Percentiles rank a stretch among this genome's conserved stretches.
Conservation (phyloP, 2,888 invertebrate genomes). For the Stenichneumon culpator region DNA sequence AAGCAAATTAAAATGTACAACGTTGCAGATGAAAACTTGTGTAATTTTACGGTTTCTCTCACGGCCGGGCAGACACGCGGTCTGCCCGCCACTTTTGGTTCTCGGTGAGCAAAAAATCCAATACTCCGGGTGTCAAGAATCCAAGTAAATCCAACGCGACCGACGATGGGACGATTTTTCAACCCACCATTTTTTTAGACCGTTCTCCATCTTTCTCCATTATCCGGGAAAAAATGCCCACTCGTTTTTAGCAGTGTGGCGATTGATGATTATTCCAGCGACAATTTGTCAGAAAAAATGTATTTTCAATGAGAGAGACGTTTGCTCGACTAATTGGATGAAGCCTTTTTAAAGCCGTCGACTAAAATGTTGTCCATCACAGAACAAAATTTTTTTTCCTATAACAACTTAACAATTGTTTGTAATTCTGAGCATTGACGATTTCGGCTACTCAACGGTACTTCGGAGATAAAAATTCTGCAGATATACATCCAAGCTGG, state of each 20-base stretch:
- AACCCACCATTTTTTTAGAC: neutral
- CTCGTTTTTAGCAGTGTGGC: neutral
- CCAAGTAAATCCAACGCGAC: neutral
- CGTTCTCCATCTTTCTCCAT: neutral
- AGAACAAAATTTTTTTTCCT: neutral
- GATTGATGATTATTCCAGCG: neutral
- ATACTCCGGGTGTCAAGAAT: conserved; percentile 16
- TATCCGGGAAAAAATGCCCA: neutral
- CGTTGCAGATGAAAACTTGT: conserved; percentile 73
- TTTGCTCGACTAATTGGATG: neutral
- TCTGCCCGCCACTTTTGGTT: neutral
- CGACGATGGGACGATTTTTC: conserved; percentile 9
- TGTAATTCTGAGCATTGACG: neutral
- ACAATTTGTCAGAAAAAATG: neutral
- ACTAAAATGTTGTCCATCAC: no score
- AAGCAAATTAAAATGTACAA: conserved; percentile 76
- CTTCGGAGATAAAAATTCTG: neutral
- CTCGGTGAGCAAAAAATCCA: neutral
- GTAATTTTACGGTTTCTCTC: conserved; percentile 71
- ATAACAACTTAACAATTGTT: neutral
- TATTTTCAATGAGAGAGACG: neutral
- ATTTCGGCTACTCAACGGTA: neutral
- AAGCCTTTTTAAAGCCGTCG: no score
- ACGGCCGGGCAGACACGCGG: neutral
- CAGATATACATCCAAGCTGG: no score